Evolutionary conservation across 2,888 invertebrate species (phyloP).

Genomic region (Acronicta leporina): DNA sequence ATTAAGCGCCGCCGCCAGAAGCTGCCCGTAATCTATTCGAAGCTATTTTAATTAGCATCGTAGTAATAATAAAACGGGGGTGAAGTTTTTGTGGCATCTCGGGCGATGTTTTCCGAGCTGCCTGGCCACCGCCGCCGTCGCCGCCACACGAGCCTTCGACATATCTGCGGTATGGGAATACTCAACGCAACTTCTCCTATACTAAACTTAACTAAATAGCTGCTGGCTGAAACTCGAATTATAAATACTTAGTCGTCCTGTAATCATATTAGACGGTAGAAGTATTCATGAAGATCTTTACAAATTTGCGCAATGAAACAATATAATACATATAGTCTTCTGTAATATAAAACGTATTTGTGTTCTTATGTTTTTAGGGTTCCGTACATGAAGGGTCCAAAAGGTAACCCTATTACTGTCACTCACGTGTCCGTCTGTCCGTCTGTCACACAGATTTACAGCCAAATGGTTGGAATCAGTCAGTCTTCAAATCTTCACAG

Average conservation of each 20-base stretch:
- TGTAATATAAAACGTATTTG: no score
- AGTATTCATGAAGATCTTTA: neutral
- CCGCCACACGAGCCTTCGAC: conserved; percentile 51
- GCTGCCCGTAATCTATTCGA: conserved; percentile 86
- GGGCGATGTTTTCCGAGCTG: conserved; percentile 74
- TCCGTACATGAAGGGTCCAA: no score
- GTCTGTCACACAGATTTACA: no score
- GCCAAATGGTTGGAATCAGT: no score
- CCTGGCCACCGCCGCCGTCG: conserved; percentile 57
- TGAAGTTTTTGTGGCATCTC: conserved; percentile 85
- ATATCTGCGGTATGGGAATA: conserved; percentile 72
- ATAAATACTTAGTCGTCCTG: conserved; percentile 66
- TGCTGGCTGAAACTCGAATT: conserved; percentile 71
- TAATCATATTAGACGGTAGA: conserved; percentile 43
- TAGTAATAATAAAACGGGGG: conserved; percentile 84
- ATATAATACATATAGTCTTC: no score
- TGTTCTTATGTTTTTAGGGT: no score
- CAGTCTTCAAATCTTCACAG: no score
- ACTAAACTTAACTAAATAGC: conserved; percentile 75
- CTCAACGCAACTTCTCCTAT: conserved; percentile 79
- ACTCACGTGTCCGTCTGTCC: no score
- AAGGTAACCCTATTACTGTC: no score
- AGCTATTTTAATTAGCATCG: conserved; percentile 88
- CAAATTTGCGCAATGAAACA: no score
- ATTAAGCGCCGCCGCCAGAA: conserved; percentile 86